A percentile compares a stretch with the other conserved stretches of the same genome.
These are phyloP conservation scores for Tortricodes alternella DNA, from an alignment of 2,888 invertebrate genomes.

Conservation along the genomic window DNA sequence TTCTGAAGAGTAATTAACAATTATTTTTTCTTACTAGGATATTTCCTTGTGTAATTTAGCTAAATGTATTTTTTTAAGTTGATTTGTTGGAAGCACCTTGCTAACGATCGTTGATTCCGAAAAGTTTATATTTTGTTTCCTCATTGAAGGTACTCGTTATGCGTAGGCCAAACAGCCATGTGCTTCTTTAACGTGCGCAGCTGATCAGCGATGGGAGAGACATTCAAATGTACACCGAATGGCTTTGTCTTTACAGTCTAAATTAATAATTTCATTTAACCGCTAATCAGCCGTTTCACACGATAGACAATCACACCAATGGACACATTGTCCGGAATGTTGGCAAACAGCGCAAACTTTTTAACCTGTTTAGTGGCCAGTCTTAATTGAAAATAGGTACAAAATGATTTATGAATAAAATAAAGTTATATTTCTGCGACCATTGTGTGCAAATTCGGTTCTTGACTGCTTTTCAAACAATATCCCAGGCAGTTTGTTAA, in stretches of 20 bases:
- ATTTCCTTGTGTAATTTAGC: slow-evolving; percentile 44
- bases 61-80: slow-evolving; percentile 51
- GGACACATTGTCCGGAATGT: slow-evolving; percentile 1
- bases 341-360: not conserved
- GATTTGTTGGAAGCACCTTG: slow-evolving; percentile 52
- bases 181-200: no score
- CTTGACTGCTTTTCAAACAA: no score
- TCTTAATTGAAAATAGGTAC: slow-evolving; percentile 3
- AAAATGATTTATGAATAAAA: slow-evolving; percentile 14
- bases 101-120: slow-evolving; percentile 53
- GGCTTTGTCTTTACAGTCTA: no score
- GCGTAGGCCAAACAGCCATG: no score
- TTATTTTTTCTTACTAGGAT: slow-evolving; percentile 12
- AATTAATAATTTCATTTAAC: no score
- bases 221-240: no score
- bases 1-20: slow-evolving; percentile 14
- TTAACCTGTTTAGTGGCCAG: slow-evolving; percentile 7
- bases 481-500: no score
- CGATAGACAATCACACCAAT: no score
- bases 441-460: no score
- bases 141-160: slow-evolving; percentile 42
- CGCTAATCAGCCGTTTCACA: no score
- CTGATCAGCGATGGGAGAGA: no score
- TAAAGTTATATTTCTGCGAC: slow-evolving; percentile 4
- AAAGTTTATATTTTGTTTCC: slow-evolving; percentile 54